Evolutionary conservation across 2,797 vertebrate genomes (phyloP), one percentile per base, ranked within the genome.

Genomic region (Tympanoctomys barrerae): DNA sequence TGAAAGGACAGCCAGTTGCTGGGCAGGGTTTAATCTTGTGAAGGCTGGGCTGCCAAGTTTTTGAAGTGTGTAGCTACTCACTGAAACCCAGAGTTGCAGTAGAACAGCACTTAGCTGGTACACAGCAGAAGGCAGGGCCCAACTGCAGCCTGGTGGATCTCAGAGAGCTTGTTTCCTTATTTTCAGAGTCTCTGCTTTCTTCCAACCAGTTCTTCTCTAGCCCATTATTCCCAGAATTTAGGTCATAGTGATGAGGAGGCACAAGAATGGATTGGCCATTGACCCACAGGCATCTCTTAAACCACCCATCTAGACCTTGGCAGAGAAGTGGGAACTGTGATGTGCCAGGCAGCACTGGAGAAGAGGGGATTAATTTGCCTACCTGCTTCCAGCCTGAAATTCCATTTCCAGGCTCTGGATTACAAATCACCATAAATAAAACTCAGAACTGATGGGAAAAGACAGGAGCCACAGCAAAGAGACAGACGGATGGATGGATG

Each of bases 361-460:
- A 0, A 46, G 9, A 77, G 26, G 0, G 12, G 19, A 10, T 62
- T 61, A 16, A 26, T 52, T 62, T 70, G 7, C 10, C n/a, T 80
- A 22, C 49, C 19, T 62, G 81, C 28, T 85, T 59, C 70, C 28
- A 85, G 16, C 54, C 19, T 49, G 54, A 79, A 68, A 86, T 36
- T 87, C 42, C 31, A 83, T 66, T 75, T 49, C 26, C 54, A 49
- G 46, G 62, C 26, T 93, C 13, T 73, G 75, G 31, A 80, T 77
- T 90, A 70, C 36, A 66, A 26, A 12, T 93, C 14, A 18, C 73
- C 36, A 21, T 46, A 82, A 52, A 73, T 70, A 73, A 96, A 96
- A 24, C 36, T 84, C 94, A 73, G 86, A 92, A 87, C 70, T 84
- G 88, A 87, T 6, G 21, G 10, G 75, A 68, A 79, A 91, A 92